Evolutionary conservation across 2,797 vertebrate genomes (phyloP).

Genomic region (Pipistrellus pipistrellus): DNA sequence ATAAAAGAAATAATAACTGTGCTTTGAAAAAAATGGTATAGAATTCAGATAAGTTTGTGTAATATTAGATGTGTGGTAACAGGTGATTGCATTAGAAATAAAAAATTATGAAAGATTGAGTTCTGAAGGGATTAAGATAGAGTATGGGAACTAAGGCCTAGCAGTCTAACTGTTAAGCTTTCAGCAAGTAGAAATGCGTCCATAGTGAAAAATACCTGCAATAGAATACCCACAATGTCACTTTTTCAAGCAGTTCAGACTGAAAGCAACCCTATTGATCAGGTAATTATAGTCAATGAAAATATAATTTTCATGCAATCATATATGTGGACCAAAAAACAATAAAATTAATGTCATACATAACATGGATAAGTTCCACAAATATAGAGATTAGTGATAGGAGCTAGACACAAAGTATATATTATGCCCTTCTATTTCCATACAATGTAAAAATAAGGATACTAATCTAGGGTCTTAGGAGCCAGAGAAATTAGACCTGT

Average conservation of each 20-base stretch:
- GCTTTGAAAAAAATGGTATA: not conserved
- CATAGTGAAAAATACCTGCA: not conserved
- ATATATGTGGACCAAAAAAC: too few relatives aligned
- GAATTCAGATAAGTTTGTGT: not conserved
- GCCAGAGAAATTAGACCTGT: not conserved
- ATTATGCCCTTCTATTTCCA: not conserved
- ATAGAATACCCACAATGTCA: not conserved
- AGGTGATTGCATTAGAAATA: not conserved
- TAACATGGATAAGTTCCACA: too few relatives aligned
- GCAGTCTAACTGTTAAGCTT: not conserved
- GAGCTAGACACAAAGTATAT: not conserved
- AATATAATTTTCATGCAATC: not conserved
- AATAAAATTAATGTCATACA: not conserved
- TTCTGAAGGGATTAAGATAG: not conserved
- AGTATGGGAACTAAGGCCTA: not conserved
- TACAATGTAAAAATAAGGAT: not conserved
- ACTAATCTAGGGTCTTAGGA: not conserved
- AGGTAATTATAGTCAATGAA: not conserved
- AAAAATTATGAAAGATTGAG: not conserved
- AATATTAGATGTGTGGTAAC: not conserved
- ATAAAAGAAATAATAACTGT: not conserved
- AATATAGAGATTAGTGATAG: not conserved
- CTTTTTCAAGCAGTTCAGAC: not conserved
- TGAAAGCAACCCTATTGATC: not conserved
- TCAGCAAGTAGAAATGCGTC: not conserved